Conservation (phyloP, 2,888 invertebrate species). For the Drosophila peninsularis region DNA sequence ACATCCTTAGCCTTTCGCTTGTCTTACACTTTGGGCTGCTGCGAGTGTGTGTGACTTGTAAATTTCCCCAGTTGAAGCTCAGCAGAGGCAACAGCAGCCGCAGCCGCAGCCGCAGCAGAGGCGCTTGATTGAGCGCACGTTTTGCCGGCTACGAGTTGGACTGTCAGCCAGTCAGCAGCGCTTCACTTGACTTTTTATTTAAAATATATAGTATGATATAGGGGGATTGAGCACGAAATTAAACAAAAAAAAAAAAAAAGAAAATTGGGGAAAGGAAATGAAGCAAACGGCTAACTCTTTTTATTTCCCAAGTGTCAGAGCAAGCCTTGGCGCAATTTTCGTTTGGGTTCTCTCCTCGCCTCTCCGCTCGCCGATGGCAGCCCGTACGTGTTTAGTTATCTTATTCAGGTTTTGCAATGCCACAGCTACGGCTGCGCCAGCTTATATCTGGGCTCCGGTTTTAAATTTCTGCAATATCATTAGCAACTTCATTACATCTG, state of each 20-base stretch:
- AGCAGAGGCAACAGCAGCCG: constrained; percentile 8
- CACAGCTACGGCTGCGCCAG: constrained; percentile 15
- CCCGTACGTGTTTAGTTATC: constrained; percentile 60
- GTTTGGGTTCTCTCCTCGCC: constrained; percentile 16
- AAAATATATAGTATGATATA: constrained; percentile 43
- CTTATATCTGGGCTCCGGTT: not conserved
- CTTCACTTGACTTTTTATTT: constrained; percentile 61
- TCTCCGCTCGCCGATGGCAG: constrained; percentile 3
- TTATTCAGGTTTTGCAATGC: constrained; percentile 40
- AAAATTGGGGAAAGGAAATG: not conserved
- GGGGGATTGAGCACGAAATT: constrained; percentile 44
- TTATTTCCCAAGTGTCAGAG: constrained; percentile 66
- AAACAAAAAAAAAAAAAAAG: constrained; percentile 30
- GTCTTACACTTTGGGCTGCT: constrained; percentile 25
- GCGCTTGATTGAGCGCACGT: constrained; percentile 80
- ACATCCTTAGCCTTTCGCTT: constrained; percentile 42
- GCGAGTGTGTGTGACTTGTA: constrained; percentile 69
- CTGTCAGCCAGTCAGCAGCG: constrained; percentile 48
- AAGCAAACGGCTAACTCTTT: constrained; percentile 56
- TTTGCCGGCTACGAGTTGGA: constrained; percentile 48
- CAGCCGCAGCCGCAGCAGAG: constrained; percentile 39
- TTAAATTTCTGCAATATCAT: constrained; percentile 60
- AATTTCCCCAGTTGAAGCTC: constrained; percentile 72
- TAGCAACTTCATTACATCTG: constrained; percentile 31
- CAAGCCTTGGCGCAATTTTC: constrained; percentile 61